Evolutionary conservation across 2,888 invertebrate species (phyloP).

Genomic region (Chymomyza amoena): DNA sequence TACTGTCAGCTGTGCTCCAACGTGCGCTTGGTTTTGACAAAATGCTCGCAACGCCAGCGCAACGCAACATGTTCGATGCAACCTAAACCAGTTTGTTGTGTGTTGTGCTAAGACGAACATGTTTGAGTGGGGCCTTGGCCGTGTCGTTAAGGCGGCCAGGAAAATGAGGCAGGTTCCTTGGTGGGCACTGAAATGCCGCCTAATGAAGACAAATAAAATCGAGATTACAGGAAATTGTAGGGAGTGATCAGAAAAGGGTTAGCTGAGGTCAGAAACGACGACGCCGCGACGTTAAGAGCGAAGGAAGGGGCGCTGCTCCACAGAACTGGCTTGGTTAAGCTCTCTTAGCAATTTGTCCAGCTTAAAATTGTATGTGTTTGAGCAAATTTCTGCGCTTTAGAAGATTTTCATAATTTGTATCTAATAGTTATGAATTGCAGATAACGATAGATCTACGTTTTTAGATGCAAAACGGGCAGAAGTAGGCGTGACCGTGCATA

Average conservation of each 20-base stretch:
- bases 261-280: not conserved
- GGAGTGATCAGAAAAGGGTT: not conserved
- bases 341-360: not conserved
- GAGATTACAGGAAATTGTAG: not conserved
- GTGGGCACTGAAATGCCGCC: not conserved
- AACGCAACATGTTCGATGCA: not conserved
- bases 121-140: not conserved
- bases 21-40: not conserved
- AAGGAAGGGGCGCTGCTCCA: no score
- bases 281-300: no score
- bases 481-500: no score
- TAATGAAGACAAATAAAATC: slow-evolving; percentile 5
- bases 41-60: not conserved
- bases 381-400: no score
- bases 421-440: no score
- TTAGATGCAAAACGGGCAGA: no score
- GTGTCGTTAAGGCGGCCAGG: no score
- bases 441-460: no score
- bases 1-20: not conserved
- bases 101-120: not conserved
- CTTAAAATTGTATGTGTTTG: no score
- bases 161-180: not conserved
- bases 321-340: no score
- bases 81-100: not conserved
- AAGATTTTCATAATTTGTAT: no score